phyloP scores from a whole-genome alignment of 2,797 vertebrate genomes.

The Etheostoma nigrum region DNA sequence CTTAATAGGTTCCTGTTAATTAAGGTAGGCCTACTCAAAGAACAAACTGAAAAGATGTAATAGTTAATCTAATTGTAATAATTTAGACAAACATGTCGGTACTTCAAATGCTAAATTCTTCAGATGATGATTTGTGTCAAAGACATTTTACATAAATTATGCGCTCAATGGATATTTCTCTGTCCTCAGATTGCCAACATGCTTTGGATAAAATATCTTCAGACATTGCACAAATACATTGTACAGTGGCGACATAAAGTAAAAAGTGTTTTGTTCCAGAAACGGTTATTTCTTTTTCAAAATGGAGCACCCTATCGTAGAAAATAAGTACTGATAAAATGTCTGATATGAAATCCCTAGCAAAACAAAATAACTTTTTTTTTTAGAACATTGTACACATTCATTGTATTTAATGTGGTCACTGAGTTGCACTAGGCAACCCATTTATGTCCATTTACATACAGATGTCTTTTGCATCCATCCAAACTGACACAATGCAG shows the following conservation, averaged over 20 bases:
- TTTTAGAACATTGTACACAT: constrained; percentile 11
- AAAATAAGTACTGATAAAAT: constrained; percentile 15
- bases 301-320: constrained; percentile 25
- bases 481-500: constrained; percentile 3
- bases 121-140: neutral
- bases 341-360: constrained; percentile 10
- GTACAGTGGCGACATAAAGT: constrained; percentile 26
- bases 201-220: neutral
- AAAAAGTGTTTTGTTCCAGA: constrained; percentile 31
- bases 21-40: constrained; percentile 5
- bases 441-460: constrained; percentile 2
- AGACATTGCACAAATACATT: constrained; percentile 22
- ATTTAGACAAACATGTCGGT: constrained; percentile 41
- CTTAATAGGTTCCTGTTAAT: neutral
- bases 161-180: constrained; percentile 3
- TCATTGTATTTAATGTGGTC: constrained; percentile 23
- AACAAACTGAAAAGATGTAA: constrained; percentile 18
- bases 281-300: constrained; percentile 11
- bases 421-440: neutral
- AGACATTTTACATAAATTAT: neutral
- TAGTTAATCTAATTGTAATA: constrained; percentile 19
- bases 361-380: constrained; percentile 27
- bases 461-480: constrained; percentile 1
- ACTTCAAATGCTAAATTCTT: neutral
- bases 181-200: constrained; percentile 6